These are phyloP conservation scores for Tigriopus californicus DNA, from an alignment of 2,888 invertebrate genomes.

Conservation along the genomic window DNA sequence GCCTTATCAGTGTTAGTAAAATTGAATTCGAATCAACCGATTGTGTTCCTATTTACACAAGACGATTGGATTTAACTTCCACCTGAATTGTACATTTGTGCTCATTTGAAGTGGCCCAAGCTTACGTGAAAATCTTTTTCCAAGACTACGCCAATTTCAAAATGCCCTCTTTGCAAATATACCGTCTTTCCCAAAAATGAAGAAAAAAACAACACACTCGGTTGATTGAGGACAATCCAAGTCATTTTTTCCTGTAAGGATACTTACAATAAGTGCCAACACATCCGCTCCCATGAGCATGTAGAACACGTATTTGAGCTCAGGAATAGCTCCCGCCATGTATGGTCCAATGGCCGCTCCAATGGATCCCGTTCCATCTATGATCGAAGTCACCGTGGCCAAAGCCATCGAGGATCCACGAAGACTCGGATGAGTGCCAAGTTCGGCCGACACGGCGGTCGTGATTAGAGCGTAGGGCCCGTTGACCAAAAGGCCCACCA, in stretches of 20 bases:
- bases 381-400: conserved; percentile 92
- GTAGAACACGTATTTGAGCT: conserved; percentile 71
- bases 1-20: too few relatives aligned
- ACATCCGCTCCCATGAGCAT: conserved; percentile 70
- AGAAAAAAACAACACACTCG: too few relatives aligned
- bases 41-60: too few relatives aligned
- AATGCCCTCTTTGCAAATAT: too few relatives aligned
- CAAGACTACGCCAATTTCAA: too few relatives aligned
- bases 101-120: too few relatives aligned
- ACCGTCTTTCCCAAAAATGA: too few relatives aligned
- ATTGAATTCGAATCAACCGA: too few relatives aligned
- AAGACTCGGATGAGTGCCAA: conserved; percentile 48
- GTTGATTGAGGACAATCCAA: too few relatives aligned
- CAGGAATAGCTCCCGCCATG: conserved; percentile 62
- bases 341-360: conserved; percentile 86
- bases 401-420: conserved; percentile 69
- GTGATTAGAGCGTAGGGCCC: conserved; percentile 92
- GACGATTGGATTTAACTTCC: too few relatives aligned
- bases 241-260: not conserved
- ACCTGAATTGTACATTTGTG: too few relatives aligned
- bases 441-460: conserved; percentile 83
- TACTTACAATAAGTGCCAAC: conserved; percentile 38
- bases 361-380: conserved; percentile 85
- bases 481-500: conserved; percentile 68
- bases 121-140: too few relatives aligned